These are phyloP conservation scores for Albula goreensis DNA, from an alignment of 2,113 vertebrate species.

Conservation along the genomic window DNA sequence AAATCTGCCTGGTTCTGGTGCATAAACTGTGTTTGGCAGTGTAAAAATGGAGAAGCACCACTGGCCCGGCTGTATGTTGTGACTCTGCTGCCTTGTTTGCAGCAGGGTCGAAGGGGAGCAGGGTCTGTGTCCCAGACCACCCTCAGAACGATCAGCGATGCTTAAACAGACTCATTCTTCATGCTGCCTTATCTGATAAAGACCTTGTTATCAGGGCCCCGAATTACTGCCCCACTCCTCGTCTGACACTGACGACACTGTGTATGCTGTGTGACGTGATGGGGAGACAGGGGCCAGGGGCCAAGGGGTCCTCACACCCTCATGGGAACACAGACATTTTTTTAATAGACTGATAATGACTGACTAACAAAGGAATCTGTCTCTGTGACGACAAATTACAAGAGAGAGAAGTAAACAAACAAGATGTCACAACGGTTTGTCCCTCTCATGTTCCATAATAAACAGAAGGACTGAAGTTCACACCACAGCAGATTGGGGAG, in stretches of 20 bases:
- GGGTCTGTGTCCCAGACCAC: constrained; percentile 72
- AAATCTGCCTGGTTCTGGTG: no score
- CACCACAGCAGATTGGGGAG: constrained; percentile 51
- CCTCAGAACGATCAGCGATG: constrained; percentile 74
- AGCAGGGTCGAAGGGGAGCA: constrained; percentile 5
- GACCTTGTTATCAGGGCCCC: constrained; percentile 76
- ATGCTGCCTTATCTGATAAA: constrained; percentile 87
- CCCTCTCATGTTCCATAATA: constrained; percentile 88
- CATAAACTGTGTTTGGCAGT: background rate
- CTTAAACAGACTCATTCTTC: constrained; percentile 82
- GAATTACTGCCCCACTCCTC: constrained; percentile 78
- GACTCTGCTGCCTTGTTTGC: background rate
- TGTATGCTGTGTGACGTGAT: constrained; percentile 72
- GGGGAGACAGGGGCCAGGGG: constrained; percentile 15
- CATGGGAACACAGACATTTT: constrained; percentile 55
- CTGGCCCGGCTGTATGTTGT: background rate
- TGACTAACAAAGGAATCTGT: constrained; percentile 80
- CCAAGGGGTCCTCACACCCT: constrained; percentile 77
- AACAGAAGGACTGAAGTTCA: constrained; percentile 76
- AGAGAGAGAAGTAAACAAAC: constrained; percentile 79
- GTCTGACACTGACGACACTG: constrained; percentile 72
- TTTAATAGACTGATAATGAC: constrained; percentile 64
- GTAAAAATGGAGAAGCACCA: background rate
- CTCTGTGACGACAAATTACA: constrained; percentile 73
- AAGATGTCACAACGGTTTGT: constrained; percentile 80